These are phyloP conservation scores for Plumapathes pennacea DNA, from an alignment of 92 coral and sea anemone genomes.

Conservation along the genomic window DNA sequence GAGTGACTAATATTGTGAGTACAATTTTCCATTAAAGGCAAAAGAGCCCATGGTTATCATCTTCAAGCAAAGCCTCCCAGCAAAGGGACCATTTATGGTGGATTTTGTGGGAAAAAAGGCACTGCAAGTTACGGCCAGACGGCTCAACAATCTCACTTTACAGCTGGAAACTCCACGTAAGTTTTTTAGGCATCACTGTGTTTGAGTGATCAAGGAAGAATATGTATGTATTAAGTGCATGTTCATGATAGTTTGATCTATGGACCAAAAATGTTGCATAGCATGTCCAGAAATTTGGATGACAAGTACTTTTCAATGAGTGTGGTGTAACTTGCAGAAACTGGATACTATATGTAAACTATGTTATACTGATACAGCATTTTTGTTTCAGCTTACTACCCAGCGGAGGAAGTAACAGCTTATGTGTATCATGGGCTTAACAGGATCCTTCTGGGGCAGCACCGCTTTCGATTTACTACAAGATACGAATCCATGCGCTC, in stretches of 20 bases:
- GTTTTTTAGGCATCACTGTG: background rate
- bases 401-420: constrained; percentile 36
- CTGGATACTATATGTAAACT: too few species aligned
- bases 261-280: too few species aligned
- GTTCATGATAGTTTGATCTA: too few species aligned
- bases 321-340: background rate
- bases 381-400: constrained; percentile 31
- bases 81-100: constrained; percentile 29
- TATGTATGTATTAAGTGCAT: too few species aligned
- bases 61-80: constrained; percentile 37
- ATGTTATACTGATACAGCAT: background rate
- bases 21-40: constrained; percentile 8
- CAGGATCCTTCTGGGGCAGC: constrained; percentile 40
- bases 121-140: constrained; percentile 40
- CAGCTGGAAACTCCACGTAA: constrained; percentile 56
- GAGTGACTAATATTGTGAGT: background rate
- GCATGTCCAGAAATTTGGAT: background rate
- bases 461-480: constrained; percentile 41
- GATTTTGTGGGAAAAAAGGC: constrained; percentile 52
- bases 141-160: constrained; percentile 38
- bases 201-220: background rate
- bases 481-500: constrained; percentile 18
- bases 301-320: background rate
- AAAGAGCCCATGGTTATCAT: constrained; percentile 39
- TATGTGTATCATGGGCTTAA: constrained; percentile 34